Conservation (phyloP, 2,888 invertebrate species). For the Tribolium freemani region DNA sequence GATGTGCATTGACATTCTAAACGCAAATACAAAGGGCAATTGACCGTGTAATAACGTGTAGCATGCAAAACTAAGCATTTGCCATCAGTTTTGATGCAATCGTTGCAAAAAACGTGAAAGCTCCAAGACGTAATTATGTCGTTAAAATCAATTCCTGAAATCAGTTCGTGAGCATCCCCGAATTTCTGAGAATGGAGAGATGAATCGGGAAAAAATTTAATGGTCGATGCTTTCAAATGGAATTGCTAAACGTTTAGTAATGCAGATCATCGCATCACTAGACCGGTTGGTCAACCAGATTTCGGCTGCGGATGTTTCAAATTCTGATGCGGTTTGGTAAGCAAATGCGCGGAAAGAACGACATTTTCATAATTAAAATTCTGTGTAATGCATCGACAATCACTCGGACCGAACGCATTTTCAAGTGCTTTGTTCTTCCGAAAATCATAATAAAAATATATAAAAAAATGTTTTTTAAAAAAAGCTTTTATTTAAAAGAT, state of each 20-base stretch:
- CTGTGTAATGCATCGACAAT: neutral
- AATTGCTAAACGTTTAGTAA: neutral
- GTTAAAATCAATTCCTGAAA: neutral
- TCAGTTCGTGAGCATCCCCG: neutral
- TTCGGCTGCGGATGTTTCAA: neutral
- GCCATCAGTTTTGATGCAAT: neutral
- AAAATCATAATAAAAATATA: too few species aligned
- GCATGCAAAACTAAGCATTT: slow-evolving; percentile 11
- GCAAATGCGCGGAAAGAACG: neutral
- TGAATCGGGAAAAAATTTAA: neutral
- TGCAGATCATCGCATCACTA: neutral
- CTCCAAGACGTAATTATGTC: neutral
- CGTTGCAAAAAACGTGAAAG: neutral
- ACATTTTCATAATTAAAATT: neutral
- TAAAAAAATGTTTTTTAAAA: too few species aligned
- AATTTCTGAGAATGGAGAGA: neutral
- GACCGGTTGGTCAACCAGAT: neutral
- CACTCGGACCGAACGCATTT: too few species aligned
- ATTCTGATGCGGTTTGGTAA: neutral
- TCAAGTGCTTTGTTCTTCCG: too few species aligned
- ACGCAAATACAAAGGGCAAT: slow-evolving; percentile 33
- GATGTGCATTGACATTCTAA: slow-evolving; percentile 29
- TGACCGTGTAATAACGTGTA: slow-evolving; percentile 35
- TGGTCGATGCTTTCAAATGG: neutral
- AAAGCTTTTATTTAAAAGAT: too few species aligned